Evolutionary conservation across 2,113 vertebrate genomes (phyloP).

Genomic region (Odocoileus virginianus): DNA sequence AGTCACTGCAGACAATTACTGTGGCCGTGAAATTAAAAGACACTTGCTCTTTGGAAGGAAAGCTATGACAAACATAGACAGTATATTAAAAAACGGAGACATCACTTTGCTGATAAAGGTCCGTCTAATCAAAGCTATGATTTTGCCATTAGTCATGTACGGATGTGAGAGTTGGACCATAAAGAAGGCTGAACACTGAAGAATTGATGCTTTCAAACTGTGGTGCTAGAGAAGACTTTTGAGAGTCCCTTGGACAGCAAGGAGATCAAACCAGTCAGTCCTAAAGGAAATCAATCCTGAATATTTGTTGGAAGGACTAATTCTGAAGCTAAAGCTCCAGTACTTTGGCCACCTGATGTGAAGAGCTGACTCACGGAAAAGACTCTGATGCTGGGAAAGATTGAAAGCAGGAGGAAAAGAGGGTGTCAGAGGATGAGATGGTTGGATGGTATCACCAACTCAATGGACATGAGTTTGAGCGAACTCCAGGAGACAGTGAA

Average conservation of each 20-base stretch:
- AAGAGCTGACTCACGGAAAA: background rate
- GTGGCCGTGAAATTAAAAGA: background rate
- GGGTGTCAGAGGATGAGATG: background rate
- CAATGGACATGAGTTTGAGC: background rate
- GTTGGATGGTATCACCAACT: background rate
- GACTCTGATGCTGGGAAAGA: background rate
- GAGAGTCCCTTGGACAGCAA: background rate
- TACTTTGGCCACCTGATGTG: background rate
- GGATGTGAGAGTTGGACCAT: background rate
- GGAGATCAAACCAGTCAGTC: background rate
- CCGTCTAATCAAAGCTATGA: background rate
- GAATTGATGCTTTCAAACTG: background rate
- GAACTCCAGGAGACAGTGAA: background rate
- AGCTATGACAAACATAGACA: background rate
- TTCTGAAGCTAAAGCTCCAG: background rate
- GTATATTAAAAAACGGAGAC: background rate
- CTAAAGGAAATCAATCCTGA: background rate
- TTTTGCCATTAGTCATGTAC: background rate
- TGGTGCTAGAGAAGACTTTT: background rate
- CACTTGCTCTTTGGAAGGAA: background rate
- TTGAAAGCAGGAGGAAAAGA: background rate
- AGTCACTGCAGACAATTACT: background rate
- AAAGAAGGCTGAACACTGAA: background rate
- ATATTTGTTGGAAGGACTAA: background rate
- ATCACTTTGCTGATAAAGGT: background rate